Base-by-base conservation (phyloP, 2,888 invertebrate genomes). In the Ethmia dodecea region DNA sequence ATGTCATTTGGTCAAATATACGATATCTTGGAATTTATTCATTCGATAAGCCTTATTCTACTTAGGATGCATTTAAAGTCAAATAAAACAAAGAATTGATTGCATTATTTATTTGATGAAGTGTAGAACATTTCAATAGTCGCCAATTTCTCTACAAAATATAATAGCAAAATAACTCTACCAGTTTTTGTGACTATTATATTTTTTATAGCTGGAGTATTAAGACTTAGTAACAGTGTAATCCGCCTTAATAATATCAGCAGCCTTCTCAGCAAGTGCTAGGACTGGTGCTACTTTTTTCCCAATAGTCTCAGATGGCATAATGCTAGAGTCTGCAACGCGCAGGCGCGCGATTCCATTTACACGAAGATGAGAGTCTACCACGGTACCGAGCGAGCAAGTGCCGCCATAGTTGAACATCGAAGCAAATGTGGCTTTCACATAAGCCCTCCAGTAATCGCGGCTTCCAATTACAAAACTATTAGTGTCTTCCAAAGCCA, bases 241-340 rank as follows among this genome's bases (percentile, higher is more conserved):
- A n/a, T n/a, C n/a, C n/a, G n/a, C 4, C 11, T 79, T 83, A 13
- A 84, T 78, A 29, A 84, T 75, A 45, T 80, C 81, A 6, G 81
- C 70, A 9, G 73, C 84, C 45, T 74, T 56, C 47, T 84, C 84
- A 1, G 81, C 83, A 32, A 84, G n/a, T 73, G 80, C 83, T 83
- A 68, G 83, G 80, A 0, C 66, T 66, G 3, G 84, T 67, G 25
- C 80, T 78, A 37, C 81, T 79, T 1, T 70, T 71, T 42, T 84
- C 81, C 0, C 74, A 73, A 52, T 83, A 81, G 0, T 80, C 65
- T 43, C 80, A 78, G 0, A 78, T 0, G 84, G 81, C 77, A 84
- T 83, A 4, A 83, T 42, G 43, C 84, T 84, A 1, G 84, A 83
- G 42, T 84, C 84, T 0, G 73, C 73, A 0, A 84, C 67, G 42